phyloP scores from a whole-genome alignment of 2,888 invertebrate genomes.

The Epirrita christyi region DNA sequence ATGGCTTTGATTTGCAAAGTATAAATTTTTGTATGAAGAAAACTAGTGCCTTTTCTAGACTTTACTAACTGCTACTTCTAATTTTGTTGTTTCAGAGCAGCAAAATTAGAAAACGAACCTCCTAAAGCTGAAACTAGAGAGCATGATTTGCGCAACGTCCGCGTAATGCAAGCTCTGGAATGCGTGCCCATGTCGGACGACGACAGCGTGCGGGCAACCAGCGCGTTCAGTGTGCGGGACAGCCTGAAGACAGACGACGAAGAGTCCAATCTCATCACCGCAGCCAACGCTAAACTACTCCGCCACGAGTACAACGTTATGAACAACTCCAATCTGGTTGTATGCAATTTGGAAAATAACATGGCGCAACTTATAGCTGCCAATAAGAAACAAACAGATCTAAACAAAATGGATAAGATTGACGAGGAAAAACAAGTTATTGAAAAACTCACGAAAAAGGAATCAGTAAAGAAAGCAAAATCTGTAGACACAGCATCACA shows the following conservation, averaged over 20 bases:
- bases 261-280: constrained; percentile 76
- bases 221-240: constrained; percentile 78
- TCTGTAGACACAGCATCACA: constrained; percentile 74
- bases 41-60: no score
- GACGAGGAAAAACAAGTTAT: constrained; percentile 66
- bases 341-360: constrained; percentile 79
- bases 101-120: constrained; percentile 57
- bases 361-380: constrained; percentile 76
- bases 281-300: constrained; percentile 74
- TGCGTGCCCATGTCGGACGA: constrained; percentile 80
- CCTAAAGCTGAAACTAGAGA: constrained; percentile 63
- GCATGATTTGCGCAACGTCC: constrained; percentile 68
- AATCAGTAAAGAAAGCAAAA: constrained; percentile 55
- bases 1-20: no score
- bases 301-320: constrained; percentile 78
- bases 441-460: constrained; percentile 15
- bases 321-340: constrained; percentile 79
- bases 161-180: constrained; percentile 72
- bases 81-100: constrained; percentile 42
- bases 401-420: constrained; percentile 76
- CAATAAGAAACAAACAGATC: constrained; percentile 64
- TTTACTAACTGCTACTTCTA: no score
- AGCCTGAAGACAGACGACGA: constrained; percentile 81
- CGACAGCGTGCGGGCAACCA: constrained; percentile 79
- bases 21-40: no score